phyloP scores from a whole-genome alignment of 2,888 invertebrate genomes.

The Aradus depressus region DNA sequence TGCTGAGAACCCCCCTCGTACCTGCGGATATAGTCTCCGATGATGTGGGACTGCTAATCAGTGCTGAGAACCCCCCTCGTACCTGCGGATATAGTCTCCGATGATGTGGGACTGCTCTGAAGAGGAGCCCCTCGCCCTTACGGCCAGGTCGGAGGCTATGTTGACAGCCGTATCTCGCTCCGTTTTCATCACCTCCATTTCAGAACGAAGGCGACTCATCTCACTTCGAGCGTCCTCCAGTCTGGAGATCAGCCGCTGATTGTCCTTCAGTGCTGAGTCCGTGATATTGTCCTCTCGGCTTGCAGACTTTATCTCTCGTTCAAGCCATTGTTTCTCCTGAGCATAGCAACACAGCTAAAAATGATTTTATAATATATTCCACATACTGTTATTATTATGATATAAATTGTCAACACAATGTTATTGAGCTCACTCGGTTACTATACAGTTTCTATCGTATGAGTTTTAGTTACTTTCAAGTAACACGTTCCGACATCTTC shows the following conservation, averaged over 20 bases:
- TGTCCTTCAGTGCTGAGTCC: slow-evolving; percentile 7
- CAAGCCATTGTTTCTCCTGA: slow-evolving; percentile 4
- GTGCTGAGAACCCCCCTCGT: too few species aligned
- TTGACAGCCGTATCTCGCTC: slow-evolving; percentile 5
- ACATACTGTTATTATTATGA: too few species aligned
- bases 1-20: too few species aligned
- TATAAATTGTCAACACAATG: too few species aligned
- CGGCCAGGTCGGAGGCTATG: slow-evolving; percentile 7
- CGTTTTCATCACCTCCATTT: not conserved
- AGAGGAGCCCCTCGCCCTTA: not conserved
- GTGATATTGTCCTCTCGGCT: slow-evolving; percentile 1
- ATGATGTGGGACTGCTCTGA: not conserved
- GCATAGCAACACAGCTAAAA: too few species aligned
- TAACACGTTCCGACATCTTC: too few species aligned
- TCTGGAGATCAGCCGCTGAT: not conserved
- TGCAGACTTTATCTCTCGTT: not conserved
- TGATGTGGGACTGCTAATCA: too few species aligned
- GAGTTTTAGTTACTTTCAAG: too few species aligned
- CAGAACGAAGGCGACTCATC: not conserved
- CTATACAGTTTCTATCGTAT: too few species aligned
- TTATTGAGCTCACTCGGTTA: too few species aligned
- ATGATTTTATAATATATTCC: too few species aligned
- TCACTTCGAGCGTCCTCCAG: slow-evolving; percentile 7
- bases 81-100: slow-evolving; percentile 8
- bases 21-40: too few species aligned